phyloP scores from a whole-genome alignment of 2,888 invertebrate species.

The Neuroscelio doddi region DNA sequence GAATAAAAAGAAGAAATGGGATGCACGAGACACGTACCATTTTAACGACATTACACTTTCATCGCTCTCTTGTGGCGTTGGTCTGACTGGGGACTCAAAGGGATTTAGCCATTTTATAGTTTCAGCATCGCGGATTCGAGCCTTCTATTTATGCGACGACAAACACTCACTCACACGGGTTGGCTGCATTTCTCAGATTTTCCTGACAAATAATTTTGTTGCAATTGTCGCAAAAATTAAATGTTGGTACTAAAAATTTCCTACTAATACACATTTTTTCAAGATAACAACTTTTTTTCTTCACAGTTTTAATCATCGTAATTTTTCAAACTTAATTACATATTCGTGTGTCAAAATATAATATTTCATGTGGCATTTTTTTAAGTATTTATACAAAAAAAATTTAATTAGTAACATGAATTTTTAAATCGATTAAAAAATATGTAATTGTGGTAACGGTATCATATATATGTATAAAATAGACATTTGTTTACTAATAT shows the following conservation, averaged over 20 bases:
- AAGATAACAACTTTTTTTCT: too few species aligned
- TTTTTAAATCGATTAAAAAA: too few species aligned
- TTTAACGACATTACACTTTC: constrained; percentile 29
- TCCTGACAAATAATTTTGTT: constrained; percentile 3
- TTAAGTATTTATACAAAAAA: too few species aligned
- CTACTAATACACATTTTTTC: too few species aligned
- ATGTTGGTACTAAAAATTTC: not conserved
- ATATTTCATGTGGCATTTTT: too few species aligned
- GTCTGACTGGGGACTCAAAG: constrained; percentile 8
- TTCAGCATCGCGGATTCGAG: not conserved
- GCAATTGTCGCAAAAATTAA: not conserved
- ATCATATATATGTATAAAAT: too few species aligned
- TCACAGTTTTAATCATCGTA: too few species aligned
- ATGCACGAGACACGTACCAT: constrained; percentile 8
- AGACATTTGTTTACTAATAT: too few species aligned
- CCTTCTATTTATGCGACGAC: constrained; percentile 2
- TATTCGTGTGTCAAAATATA: too few species aligned
- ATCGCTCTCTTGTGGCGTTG: constrained; percentile 14
- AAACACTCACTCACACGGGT: constrained; percentile 5
- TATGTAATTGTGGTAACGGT: too few species aligned
- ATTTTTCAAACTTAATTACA: too few species aligned
- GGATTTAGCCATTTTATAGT: constrained; percentile 3
- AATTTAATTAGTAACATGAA: too few species aligned
- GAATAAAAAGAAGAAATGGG: not conserved
- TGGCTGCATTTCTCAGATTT: constrained; percentile 5